Conservation (phyloP, 2,888 invertebrate species). For the Melolontha melolontha region DNA sequence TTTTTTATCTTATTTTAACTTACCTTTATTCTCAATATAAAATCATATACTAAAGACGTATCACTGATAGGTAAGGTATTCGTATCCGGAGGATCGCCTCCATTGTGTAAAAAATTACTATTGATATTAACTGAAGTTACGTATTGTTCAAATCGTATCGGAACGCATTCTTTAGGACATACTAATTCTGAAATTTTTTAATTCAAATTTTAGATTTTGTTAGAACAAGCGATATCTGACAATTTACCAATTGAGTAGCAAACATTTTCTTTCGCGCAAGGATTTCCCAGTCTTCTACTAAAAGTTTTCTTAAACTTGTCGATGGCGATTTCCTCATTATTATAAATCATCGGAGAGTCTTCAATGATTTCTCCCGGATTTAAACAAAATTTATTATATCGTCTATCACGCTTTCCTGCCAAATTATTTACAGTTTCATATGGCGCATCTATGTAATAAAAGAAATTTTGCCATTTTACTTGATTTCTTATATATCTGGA, state of each 20-base stretch:
- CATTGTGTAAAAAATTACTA: not conserved
- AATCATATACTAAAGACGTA: constrained; percentile 30
- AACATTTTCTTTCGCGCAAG: constrained; percentile 42
- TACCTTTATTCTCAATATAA: constrained; percentile 39
- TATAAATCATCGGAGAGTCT: constrained; percentile 35
- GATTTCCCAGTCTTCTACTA: constrained; percentile 42
- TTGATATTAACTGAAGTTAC: constrained; percentile 18
- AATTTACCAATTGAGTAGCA: constrained; percentile 42
- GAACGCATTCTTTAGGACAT: constrained; percentile 37
- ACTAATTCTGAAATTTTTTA: constrained; percentile 34
- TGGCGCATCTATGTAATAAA: constrained; percentile 40
- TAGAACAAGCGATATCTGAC: not conserved
- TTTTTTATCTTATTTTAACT: not conserved
- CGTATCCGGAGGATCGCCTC: not conserved
- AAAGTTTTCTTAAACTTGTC: constrained; percentile 44
- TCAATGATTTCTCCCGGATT: constrained; percentile 35
- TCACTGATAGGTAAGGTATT: constrained; percentile 24
- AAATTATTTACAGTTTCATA: constrained; percentile 35
- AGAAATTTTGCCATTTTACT: constrained; percentile 45
- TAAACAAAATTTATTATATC: constrained; percentile 43
- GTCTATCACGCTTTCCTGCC: constrained; percentile 27
- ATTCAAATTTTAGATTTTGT: not conserved
- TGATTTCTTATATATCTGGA: constrained; percentile 44
- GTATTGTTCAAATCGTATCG: constrained; percentile 35
- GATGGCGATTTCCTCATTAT: constrained; percentile 35